Base-by-base conservation (phyloP, 2,113 vertebrate species). In the Amia ocellicauda region DNA sequence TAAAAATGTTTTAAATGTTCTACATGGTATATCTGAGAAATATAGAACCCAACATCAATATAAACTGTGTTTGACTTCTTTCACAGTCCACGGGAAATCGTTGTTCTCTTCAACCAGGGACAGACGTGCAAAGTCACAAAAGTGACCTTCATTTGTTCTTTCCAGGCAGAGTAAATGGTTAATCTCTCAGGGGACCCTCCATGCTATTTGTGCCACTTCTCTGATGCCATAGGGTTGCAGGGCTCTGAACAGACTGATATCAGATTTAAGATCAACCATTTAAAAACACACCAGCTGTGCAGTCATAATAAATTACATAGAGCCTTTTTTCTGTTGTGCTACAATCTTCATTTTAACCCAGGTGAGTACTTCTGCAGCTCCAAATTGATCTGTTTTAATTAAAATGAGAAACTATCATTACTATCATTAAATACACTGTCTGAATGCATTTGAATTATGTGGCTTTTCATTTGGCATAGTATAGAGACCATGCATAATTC, bases 141-240 rank as follows among this genome's bases (percentile, higher is more conserved):
- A 72, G 73, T 72, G 69, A 80, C 86, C 75, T 90, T 89, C 74
- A 79, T 69, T 83, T 84, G 75, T 70, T 89, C 78, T 86, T 82
- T 80, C 75, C 72, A 74, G 68, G 52, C 74, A 65, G 68, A 84
- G 81, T 73, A 79, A 81, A 78, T 16, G 7, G 70, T 73, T 86
- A 79, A 81, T 85, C 79, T 81, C 80, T 76, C 70, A 47, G 67
- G 71, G 77, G 82, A 85, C 77, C 65, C 49, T 72, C 71, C 69
- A 67, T 69, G 53, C 20, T 83, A 83, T 85, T 79, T 88, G 74
- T 69, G 83, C 80, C 82, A 83, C 82, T 87, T 86, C 82, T 78
- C 80, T 71, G 80, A 74, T 78, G 83, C 78, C 74, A 70, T 80
- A 81, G 78, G 63, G 56, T 65, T 78, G 67, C 53, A 78, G 29